Conservation (phyloP, 2,888 invertebrate species). For the Aelia acuminata region DNA sequence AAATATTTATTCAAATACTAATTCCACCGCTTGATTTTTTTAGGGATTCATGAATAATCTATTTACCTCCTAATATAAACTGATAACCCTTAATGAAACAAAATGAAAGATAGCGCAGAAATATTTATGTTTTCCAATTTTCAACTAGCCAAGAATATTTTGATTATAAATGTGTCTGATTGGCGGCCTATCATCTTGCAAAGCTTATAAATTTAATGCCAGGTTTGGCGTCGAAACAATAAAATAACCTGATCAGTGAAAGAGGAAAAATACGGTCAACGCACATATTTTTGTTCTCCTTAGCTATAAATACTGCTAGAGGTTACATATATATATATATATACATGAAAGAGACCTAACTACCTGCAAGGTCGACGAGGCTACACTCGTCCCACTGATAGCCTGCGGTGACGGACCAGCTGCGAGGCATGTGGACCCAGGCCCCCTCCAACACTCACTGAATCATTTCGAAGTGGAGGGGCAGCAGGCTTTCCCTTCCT, state of each 20-base stretch:
- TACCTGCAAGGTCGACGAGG: conserved; percentile 64
- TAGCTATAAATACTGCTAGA: neutral
- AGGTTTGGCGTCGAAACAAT: neutral
- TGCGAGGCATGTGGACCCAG: conserved; percentile 59
- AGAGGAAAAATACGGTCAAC: neutral
- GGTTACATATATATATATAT: neutral
- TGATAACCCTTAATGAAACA: neutral
- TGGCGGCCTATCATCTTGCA: neutral
- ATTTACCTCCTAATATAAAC: neutral
- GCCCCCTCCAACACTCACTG: conserved; percentile 48
- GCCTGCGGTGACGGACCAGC: conserved; percentile 59
- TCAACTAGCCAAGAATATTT: neutral
- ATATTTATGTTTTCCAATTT: conserved; percentile 13
- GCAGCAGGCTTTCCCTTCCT: conserved; percentile 47
- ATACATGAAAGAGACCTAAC: neutral
- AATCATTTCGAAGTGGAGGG: conserved; percentile 50
- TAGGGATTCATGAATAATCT: neutral
- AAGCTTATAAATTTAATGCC: neutral
- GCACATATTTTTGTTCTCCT: neutral
- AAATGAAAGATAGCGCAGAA: neutral
- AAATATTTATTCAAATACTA: neutral
- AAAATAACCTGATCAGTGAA: neutral
- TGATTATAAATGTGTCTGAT: neutral
- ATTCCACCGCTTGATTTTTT: neutral
- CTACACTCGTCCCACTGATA: conserved; percentile 64